Conservation (phyloP, 2,888 invertebrate species). For the Deroplatys truncata region DNA sequence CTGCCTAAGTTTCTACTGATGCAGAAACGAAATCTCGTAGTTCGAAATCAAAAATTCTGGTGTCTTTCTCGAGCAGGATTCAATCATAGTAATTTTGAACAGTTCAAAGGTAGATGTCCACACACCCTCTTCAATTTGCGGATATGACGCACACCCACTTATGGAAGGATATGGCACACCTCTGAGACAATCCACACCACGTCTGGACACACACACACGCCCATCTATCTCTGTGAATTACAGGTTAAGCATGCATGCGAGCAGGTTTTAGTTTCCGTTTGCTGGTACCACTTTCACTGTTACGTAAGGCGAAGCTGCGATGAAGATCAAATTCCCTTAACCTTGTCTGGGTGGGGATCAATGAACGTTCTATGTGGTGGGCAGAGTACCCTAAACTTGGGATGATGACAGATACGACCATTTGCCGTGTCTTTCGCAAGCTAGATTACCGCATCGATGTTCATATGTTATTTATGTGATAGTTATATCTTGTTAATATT, state of each 20-base stretch:
- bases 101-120: neutral
- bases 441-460: neutral
- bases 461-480: neutral
- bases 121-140: too few species aligned
- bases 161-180: neutral
- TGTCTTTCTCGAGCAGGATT: too few species aligned
- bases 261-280: neutral
- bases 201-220: neutral
- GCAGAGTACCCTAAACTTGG: neutral
- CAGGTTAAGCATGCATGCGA: neutral
- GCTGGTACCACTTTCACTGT: neutral
- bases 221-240: neutral
- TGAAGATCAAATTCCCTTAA: neutral
- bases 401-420: neutral
- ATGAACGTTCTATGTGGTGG: neutral
- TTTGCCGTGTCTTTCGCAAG: neutral
- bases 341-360: neutral
- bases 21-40: too few species aligned
- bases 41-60: too few species aligned
- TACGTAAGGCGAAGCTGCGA: neutral
- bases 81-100: neutral
- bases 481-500: neutral
- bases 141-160: too few species aligned
- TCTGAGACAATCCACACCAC: neutral
- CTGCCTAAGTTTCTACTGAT: too few species aligned